phyloP scores from a whole-genome alignment of 2,888 invertebrate genomes.

The Petrophora chlorosata region DNA sequence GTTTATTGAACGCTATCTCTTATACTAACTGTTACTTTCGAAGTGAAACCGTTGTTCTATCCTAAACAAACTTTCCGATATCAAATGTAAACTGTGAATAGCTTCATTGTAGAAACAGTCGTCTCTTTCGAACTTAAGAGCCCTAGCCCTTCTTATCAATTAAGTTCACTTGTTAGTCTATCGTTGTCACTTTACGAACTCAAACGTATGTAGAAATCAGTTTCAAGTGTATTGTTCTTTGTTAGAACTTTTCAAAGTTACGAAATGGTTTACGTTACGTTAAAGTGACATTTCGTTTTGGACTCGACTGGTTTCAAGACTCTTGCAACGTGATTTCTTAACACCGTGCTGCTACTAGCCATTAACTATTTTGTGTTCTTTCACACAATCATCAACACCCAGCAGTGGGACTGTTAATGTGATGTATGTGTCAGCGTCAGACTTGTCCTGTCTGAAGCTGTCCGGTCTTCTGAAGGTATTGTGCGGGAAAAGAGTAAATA shows the following conservation, averaged over 20 bases:
- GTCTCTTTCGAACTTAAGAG: no score
- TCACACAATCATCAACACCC: no score
- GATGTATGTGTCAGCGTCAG: constrained; percentile 43
- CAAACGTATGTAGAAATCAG: constrained; percentile 18
- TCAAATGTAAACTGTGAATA: not conserved
- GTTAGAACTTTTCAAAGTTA: not conserved
- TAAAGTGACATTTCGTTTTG: no score
- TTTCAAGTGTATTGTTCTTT: not conserved
- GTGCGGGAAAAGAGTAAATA: constrained; percentile 53
- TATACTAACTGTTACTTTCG: not conserved
- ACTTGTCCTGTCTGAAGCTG: constrained; percentile 42
- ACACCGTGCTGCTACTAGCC: no score
- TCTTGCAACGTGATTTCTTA: no score
- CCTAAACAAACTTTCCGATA: constrained; percentile 6
- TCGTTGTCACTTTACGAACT: constrained; percentile 10
- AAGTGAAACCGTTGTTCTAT: not conserved
- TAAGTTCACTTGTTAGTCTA: constrained; percentile 19
- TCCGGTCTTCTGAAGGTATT: constrained; percentile 49
- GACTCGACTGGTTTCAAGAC: no score
- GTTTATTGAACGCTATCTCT: no score
- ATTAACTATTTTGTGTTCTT: no score
- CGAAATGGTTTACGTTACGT: no score
- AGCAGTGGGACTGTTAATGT: not conserved
- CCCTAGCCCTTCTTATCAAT: constrained; percentile 8
- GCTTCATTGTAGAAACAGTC: no score